These are phyloP conservation scores for Hydrozoanthus gracilis DNA, from an alignment of 92 coral and sea anemone species.

Conservation along the genomic window DNA sequence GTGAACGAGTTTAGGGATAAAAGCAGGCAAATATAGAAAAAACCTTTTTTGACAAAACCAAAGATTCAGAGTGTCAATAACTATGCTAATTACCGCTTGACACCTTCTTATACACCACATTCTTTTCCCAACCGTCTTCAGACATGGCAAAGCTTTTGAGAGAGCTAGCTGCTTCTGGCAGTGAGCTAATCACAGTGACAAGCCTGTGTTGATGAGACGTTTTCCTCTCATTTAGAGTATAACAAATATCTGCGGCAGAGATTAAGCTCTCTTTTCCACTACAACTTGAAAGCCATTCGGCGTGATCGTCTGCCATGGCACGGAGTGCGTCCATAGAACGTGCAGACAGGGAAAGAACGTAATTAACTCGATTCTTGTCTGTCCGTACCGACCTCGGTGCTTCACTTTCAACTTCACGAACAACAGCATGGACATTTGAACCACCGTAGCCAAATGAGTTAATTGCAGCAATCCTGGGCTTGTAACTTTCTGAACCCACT, in stretches of 20 bases:
- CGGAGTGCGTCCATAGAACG: slow-evolving; percentile 65
- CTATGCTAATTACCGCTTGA: slow-evolving; percentile 4
- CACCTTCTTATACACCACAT: slow-evolving; percentile 47
- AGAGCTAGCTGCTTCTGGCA: slow-evolving; percentile 59
- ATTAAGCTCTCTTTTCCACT: slow-evolving; percentile 25
- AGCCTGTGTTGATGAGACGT: slow-evolving; percentile 71
- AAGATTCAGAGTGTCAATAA: no score
- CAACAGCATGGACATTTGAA: slow-evolving; percentile 75
- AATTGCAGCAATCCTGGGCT: slow-evolving; percentile 73
- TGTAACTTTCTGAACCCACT: no score
- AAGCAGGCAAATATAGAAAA: no score
- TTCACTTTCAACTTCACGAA: slow-evolving; percentile 58
- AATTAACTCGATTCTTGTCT: not conserved
- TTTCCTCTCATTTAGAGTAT: slow-evolving; percentile 78
- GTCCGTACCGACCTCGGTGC: not conserved
- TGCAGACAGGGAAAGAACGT: slow-evolving; percentile 69
- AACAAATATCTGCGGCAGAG: slow-evolving; percentile 62
- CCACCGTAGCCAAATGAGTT: slow-evolving; percentile 91
- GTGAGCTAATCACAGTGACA: slow-evolving; percentile 57
- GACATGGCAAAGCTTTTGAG: slow-evolving; percentile 52
- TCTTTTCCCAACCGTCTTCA: slow-evolving; percentile 59
- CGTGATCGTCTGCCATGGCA: slow-evolving; percentile 53
- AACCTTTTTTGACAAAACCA: no score
- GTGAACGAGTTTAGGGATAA: no score
- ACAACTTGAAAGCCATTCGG: slow-evolving; percentile 56